Evolutionary conservation across 2,888 invertebrate genomes (phyloP).

Genomic region (Ashinkailepas kermadecensis): DNA sequence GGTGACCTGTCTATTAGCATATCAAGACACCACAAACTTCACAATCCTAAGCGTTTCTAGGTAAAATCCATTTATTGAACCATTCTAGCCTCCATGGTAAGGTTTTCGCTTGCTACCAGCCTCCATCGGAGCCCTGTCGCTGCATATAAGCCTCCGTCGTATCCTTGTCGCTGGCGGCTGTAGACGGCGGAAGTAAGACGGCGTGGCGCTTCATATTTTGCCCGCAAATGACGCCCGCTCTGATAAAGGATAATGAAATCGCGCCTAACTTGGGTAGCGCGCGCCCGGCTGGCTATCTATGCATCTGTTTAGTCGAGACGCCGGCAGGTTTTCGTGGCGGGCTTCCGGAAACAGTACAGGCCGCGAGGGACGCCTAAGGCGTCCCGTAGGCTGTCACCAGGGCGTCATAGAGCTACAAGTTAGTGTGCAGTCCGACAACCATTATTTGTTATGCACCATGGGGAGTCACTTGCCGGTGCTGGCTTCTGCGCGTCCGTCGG

Average conservation of each 20-base stretch:
- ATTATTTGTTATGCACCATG: too few relatives aligned
- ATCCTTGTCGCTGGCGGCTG: neutral
- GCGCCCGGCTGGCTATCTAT: neutral
- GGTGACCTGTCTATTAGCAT: too few relatives aligned
- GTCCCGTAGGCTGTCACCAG: too few relatives aligned
- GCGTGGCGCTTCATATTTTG: neutral
- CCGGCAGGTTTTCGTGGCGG: neutral
- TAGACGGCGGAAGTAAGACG: neutral
- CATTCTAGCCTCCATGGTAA: too few relatives aligned
- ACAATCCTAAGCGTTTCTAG: too few relatives aligned
- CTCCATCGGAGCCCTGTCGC: neutral
- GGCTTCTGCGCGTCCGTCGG: too few relatives aligned
- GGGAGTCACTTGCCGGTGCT: too few relatives aligned
- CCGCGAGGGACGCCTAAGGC: neutral
- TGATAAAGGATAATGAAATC: conserved; percentile 1
- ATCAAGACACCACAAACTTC: too few relatives aligned
- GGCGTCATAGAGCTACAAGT: too few relatives aligned
- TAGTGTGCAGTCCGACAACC: too few relatives aligned
- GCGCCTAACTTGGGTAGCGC: neutral
- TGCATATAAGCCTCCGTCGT: neutral
- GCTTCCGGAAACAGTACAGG: neutral
- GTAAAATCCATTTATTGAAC: too few relatives aligned
- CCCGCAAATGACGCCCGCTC: neutral
- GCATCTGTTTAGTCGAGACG: neutral
- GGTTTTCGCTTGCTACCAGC: neutral